A percentile compares a stretch with the other conserved stretches of the same genome.
These are phyloP conservation scores for Hypomecis atomaria DNA, from an alignment of 2,888 invertebrate genomes.

Conservation along the genomic window DNA sequence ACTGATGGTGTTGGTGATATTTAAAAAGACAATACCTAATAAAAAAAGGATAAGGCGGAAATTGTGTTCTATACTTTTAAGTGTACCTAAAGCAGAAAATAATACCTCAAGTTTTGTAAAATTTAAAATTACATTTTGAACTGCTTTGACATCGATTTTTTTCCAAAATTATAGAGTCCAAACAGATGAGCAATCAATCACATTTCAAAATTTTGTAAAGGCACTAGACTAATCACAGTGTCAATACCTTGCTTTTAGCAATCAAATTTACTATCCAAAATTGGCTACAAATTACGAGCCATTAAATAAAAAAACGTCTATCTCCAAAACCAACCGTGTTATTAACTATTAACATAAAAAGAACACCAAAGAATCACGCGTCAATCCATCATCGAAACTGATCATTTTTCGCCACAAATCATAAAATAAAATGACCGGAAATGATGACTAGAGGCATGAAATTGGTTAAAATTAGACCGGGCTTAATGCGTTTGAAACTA, in stretches of 20 bases:
- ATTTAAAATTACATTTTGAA: no score
- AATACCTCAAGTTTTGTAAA: no score
- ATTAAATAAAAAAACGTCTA: conserved; percentile 39
- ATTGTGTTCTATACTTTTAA: no score
- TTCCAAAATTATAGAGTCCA: no score
- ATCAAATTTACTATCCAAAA: conserved; percentile 44
- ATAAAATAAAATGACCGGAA: conserved; percentile 33
- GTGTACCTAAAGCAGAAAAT: no score
- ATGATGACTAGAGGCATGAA: conserved; percentile 37
- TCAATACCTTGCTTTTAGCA: conserved; percentile 21
- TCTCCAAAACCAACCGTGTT: conserved; percentile 38
- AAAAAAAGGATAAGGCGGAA: no score
- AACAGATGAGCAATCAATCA: conserved; percentile 9
- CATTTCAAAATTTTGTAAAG: conserved; percentile 16
- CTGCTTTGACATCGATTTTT: no score
- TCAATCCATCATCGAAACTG: conserved; percentile 41
- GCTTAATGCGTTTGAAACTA: conserved; percentile 16
- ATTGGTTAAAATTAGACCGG: conserved; percentile 34
- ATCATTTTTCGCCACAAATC: conserved; percentile 41
- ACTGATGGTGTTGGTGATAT: no score
- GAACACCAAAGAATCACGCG: conserved; percentile 34
- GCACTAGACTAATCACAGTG: conserved; percentile 13
- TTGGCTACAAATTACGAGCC: conserved; percentile 41
- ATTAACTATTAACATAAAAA: conserved; percentile 41
- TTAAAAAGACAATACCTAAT: no score